Evolutionary conservation across 2,797 vertebrate species (phyloP), one percentile per base, ranked within the genome.

Genomic region (Eospalax fontanierii): DNA sequence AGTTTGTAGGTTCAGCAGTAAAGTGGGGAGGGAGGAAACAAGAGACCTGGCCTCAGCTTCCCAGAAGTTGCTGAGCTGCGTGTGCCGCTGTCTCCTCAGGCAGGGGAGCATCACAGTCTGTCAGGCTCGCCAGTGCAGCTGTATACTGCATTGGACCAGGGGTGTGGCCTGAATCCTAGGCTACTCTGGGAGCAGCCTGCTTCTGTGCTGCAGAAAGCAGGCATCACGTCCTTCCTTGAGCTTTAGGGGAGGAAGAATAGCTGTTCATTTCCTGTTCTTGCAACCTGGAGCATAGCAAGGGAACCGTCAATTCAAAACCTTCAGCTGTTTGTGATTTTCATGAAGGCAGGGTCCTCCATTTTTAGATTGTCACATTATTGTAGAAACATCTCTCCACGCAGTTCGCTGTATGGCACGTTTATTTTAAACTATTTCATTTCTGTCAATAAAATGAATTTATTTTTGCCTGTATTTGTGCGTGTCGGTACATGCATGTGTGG

Each of bases 371-470:
- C 61, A 63, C 21, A 4, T 54, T 78, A 24, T 91, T 59, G 33
- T 8, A 18, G 28, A 80, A 95, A 40, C 93, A 30, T 9, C 28
- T 88, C n/a, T 43, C 40, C 74, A 33, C 87, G 35, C 30, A 65
- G 12, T 74, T 54, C 46, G 76, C 46, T 26, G 2, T 66, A 28
- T 71, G 78, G 4, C 28, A 30, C 46, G 26, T 50, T 83, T 85
- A 43, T 90, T 91, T 86, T 83, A 43, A 89, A 3, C 54, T 90
- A 40, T 74, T 65, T 68, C 18, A 57, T 89, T 93, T 87, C 73
- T 93, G 2, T 46, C 83, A 71, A 74, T 73, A 76, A 83, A 86
- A 43, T n/a, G 46, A 65, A 74, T 83, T 83, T 2, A 4, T 95
- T 75, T 75, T 6, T 66, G 28, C 14, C 5, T 35, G 10, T 78